A percentile compares a stretch with the other conserved stretches of the same genome.
These are phyloP conservation scores for Brotula barbata DNA, from an alignment of 2,797 vertebrate species.

Conservation along the genomic window DNA sequence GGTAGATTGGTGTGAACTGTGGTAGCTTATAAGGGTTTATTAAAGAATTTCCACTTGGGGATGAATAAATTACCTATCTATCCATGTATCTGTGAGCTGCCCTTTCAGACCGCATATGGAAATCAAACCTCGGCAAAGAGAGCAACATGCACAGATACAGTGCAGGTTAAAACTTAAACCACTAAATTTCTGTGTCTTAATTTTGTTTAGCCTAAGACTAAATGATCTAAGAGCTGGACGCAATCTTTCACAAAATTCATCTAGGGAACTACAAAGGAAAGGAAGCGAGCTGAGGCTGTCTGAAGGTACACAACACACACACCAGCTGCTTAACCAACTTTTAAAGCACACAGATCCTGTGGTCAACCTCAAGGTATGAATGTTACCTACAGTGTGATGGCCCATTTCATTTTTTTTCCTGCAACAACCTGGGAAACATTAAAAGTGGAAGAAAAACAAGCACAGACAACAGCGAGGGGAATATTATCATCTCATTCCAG, in stretches of 20 bases:
- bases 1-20: conserved; percentile 11
- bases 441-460: conserved; percentile 1
- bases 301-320: conserved; percentile 59
- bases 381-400: conserved; percentile 51
- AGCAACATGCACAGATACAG: conserved; percentile 23
- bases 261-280: conserved; percentile 48
- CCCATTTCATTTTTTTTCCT: conserved; percentile 39
- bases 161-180: conserved; percentile 32
- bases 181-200: conserved; percentile 12
- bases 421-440: conserved; percentile 5
- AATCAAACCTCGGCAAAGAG: conserved; percentile 41
- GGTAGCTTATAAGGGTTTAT: conserved; percentile 35
- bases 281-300: conserved; percentile 55
- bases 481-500: neutral
- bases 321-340: conserved; percentile 67
- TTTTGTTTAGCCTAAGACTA: no score
- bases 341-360: conserved; percentile 53
- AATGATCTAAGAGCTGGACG: conserved; percentile 37
- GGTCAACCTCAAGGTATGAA: conserved; percentile 66
- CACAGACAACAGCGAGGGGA: conserved; percentile 8
- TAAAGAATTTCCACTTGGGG: no score
- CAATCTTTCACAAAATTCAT: conserved; percentile 45
- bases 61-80: no score
- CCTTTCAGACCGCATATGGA: conserved; percentile 1
- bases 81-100: no score